phyloP scores from a whole-genome alignment of 2,797 vertebrate species.

The Neostethus bicornis region DNA sequence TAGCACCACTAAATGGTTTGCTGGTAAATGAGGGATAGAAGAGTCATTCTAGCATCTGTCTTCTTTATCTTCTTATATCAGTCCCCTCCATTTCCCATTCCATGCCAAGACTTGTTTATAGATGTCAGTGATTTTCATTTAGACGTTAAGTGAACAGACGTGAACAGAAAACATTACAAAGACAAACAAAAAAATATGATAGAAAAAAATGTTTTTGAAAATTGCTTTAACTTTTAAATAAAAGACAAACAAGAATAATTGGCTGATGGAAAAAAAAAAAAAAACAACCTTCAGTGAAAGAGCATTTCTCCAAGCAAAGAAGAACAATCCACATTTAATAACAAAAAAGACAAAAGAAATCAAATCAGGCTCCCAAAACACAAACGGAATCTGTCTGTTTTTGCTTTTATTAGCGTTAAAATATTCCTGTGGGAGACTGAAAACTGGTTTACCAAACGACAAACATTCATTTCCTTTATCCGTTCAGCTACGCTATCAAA shows the following conservation, averaged over 20 bases:
- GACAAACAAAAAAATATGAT: slow-evolving; percentile 25
- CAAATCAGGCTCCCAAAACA: slow-evolving; percentile 9
- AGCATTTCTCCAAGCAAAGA: slow-evolving; percentile 10
- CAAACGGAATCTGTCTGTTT: slow-evolving; percentile 14
- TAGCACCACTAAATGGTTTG: slow-evolving; percentile 76
- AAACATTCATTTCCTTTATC: slow-evolving; percentile 43
- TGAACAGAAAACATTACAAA: slow-evolving; percentile 41
- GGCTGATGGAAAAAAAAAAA: slow-evolving; percentile 11
- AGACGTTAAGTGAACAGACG: slow-evolving; percentile 46
- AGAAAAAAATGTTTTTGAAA: slow-evolving; percentile 22
- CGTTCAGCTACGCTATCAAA: slow-evolving; percentile 39
- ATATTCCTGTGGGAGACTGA: slow-evolving; percentile 23
- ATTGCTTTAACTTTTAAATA: slow-evolving; percentile 6
- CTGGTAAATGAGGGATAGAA: slow-evolving; percentile 85
- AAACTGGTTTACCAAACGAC: slow-evolving; percentile 34
- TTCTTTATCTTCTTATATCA: slow-evolving; percentile 77
- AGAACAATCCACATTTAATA: slow-evolving; percentile 10
- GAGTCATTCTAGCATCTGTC: slow-evolving; percentile 61
- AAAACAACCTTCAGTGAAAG: slow-evolving; percentile 15
- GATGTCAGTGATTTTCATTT: slow-evolving; percentile 60
- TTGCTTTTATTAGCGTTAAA: slow-evolving; percentile 8
- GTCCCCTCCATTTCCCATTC: slow-evolving; percentile 72
- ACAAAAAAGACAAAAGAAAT: slow-evolving; percentile 4
- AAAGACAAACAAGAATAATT: slow-evolving; percentile 9
- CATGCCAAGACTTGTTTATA: slow-evolving; percentile 76